Percentiles rank a stretch among this genome's conserved stretches.
Evolutionary conservation across 2,888 invertebrate genomes (phyloP).

Genomic region (Theodoxus fluviatilis): DNA sequence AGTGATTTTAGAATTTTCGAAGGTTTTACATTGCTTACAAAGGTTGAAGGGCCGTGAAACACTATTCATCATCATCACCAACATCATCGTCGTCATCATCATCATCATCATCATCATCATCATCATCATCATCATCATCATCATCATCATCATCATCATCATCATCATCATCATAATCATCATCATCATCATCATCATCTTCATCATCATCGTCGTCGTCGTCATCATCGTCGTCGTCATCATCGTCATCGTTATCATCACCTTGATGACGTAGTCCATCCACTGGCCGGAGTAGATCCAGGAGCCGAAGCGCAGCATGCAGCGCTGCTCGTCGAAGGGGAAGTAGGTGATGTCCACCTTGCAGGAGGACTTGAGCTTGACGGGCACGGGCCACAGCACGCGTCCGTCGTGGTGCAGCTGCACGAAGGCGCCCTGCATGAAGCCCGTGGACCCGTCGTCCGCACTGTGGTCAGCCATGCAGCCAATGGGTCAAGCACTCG

Average conservation of each 20-base stretch:
- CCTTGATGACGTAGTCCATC: too few relatives aligned
- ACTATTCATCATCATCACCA: too few relatives aligned
- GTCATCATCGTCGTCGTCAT: conserved; percentile 1
- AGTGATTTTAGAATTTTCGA: too few relatives aligned
- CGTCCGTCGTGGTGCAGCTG: conserved; percentile 69
- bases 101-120: conserved; percentile 18
- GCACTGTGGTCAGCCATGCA: too few relatives aligned
- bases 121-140: conserved; percentile 11
- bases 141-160: conserved; percentile 22
- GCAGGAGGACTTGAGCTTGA: conserved; percentile 70
- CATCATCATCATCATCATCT: too few relatives aligned
- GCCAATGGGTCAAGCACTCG: too few relatives aligned
- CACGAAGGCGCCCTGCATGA: conserved; percentile 69
- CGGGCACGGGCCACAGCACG: conserved; percentile 71
- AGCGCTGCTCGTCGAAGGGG: conserved; percentile 64
- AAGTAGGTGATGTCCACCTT: conserved; percentile 66
- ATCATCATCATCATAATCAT: too few relatives aligned
- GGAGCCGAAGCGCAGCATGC: conserved; percentile 60
- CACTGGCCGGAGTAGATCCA: too few relatives aligned
- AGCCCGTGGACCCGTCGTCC: conserved; percentile 70
- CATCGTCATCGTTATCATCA: too few relatives aligned
- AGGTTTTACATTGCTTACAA: too few relatives aligned
- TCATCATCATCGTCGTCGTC: not conserved
- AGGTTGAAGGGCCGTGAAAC: too few relatives aligned
- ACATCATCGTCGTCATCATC: not conserved